These are phyloP conservation scores for Pangasius macronema DNA, from an alignment of 2,797 vertebrate species.

Conservation along the genomic window DNA sequence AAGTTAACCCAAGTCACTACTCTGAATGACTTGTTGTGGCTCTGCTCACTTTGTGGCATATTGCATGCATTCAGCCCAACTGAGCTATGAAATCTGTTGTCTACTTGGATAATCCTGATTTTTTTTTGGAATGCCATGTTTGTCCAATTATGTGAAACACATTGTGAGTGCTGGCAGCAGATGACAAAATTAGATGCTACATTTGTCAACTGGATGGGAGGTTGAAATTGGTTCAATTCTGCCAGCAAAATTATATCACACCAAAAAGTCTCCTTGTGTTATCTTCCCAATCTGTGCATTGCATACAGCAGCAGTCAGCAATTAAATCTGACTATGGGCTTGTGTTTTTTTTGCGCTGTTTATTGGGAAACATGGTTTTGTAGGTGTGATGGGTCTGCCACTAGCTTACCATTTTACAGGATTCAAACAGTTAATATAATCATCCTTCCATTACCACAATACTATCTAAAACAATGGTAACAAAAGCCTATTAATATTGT, in stretches of 20 bases:
- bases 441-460: not conserved
- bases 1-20: conserved; percentile 14
- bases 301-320: not conserved
- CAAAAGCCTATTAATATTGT: not conserved
- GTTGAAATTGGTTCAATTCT: conserved; percentile 22
- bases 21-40: not conserved
- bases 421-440: not conserved
- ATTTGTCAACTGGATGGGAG: conserved; percentile 33
- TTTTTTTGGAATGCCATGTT: conserved; percentile 18
- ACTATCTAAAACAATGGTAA: not conserved
- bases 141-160: conserved; percentile 41
- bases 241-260: conserved; percentile 1
- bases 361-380: not conserved
- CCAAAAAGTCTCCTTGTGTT: not conserved
- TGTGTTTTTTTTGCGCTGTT: not conserved
- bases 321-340: not conserved
- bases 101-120: conserved; percentile 12
- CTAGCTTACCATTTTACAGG: not conserved
- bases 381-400: not conserved
- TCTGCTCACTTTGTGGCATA: not conserved
- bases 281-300: not conserved
- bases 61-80: not conserved
- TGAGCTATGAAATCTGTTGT: not conserved
- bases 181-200: conserved; percentile 35
- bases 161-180: conserved; percentile 41